Conservation (phyloP, 2,797 vertebrate genomes). For the Nothura maculosa region DNA sequence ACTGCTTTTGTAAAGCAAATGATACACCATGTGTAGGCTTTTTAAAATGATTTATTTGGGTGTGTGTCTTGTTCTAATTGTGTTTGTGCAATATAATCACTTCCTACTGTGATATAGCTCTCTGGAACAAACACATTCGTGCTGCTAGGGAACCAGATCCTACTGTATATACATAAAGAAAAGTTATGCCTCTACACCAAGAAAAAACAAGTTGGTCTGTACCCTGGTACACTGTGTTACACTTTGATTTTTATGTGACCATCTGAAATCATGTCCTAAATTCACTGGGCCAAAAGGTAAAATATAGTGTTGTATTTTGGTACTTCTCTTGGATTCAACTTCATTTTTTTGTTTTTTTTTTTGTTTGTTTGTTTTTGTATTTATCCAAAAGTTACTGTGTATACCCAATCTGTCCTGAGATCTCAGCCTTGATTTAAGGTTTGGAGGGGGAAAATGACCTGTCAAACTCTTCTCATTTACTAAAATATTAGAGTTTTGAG, state of each 20-base stretch:
- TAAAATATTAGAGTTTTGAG: not conserved
- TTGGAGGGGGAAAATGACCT: accelerated
- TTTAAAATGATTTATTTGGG: not conserved
- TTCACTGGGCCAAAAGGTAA: not conserved
- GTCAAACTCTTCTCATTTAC: not conserved
- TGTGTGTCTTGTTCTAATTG: not conserved
- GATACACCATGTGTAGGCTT: not conserved
- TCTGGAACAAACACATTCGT: not conserved
- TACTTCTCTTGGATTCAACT: not conserved
- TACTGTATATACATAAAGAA: accelerated
- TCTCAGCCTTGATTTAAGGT: not conserved
- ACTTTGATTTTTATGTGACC: not conserved
- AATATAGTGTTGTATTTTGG: not conserved
- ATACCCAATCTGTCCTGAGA: not conserved
- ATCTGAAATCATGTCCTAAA: not conserved
- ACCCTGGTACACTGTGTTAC: not conserved
- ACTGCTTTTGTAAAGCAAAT: not conserved
- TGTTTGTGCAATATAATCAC: accelerated
- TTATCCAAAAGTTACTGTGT: not conserved
- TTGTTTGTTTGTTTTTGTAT: not conserved
- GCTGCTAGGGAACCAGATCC: not conserved
- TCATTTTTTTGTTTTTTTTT: accelerated
- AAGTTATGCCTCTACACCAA: not conserved
- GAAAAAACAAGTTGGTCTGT: not conserved
- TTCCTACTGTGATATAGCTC: not conserved